phyloP scores from a whole-genome alignment of 2,113 vertebrate genomes.

The Gavialis gangeticus region DNA sequence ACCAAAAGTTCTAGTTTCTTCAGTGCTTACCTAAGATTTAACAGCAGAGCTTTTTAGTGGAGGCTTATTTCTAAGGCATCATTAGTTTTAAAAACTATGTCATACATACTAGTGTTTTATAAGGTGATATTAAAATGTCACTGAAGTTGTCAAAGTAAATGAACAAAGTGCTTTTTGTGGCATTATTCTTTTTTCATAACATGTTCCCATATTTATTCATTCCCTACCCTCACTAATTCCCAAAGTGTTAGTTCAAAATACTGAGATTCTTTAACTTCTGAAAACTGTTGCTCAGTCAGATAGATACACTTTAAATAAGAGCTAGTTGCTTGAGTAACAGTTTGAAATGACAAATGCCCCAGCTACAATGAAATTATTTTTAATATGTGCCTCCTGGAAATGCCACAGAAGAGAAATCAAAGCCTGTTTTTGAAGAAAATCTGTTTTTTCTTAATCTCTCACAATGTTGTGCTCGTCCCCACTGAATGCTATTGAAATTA shows the following conservation, averaged over 20 bases:
- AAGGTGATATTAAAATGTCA: neutral
- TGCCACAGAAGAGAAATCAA: neutral
- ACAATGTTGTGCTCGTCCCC: neutral
- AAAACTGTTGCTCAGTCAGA: neutral
- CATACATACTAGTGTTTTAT: neutral
- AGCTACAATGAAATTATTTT: neutral
- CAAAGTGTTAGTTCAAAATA: accelerated
- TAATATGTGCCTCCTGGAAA: neutral
- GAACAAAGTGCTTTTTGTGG: neutral
- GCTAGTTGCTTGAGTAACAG: neutral
- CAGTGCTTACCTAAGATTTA: neutral
- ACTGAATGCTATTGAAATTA: neutral
- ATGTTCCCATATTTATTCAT: neutral
- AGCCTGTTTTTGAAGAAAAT: neutral
- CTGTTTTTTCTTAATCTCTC: neutral
- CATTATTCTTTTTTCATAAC: neutral
- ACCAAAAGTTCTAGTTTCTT: neutral
- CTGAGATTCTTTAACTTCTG: neutral
- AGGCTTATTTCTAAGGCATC: neutral
- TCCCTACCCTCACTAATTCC: neutral
- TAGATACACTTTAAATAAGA: neutral
- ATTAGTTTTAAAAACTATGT: neutral
- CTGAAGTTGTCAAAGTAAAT: slow-evolving; percentile 4
- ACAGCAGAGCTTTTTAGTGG: neutral
- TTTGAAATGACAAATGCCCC: neutral